Base-by-base conservation (phyloP, 37 sponge, comb jelly and placozoan genomes). In the Hexactinellida sp. region DNA sequence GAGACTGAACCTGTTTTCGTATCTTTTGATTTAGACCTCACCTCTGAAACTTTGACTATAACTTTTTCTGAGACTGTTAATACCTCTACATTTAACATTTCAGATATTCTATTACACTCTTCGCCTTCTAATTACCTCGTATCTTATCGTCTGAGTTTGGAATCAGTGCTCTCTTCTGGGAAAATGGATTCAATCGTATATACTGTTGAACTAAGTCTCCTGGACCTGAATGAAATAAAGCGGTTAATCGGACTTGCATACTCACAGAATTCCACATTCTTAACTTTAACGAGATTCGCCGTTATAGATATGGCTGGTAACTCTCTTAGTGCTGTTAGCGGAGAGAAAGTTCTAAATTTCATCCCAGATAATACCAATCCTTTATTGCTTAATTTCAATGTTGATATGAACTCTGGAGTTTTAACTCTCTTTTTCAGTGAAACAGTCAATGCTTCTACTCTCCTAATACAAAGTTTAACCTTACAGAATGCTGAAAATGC, bases 31-130 rank as follows among this genome's bases (percentile, higher is more conserved):
- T 82, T 95, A 35, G 92, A 95, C 71, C 89, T 95, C 25, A 90
- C 90, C 5, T 87, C 91, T 10, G 94, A 93, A 83, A 54, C 88
- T 24, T 86, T 95, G 32, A 85, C 54, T 19, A 52, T 95, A 38
- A 95, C 94, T 24, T 95, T 93, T 87, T 92, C 91, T 54, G 96
- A 95, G 85, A 90, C 96, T 0, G 92, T 95, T 23, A 54, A 90
- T 86, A 86, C 82, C 54, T 90, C 90, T 25, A 88, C 92, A 16
- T 38, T 92, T 0, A 24, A 76, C 21, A 88, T 92, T 0, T 13
- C 37, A 0, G 85, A 86, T 16, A 55, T 94, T 1, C 86, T 91
- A 21, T 85, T 94, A 19, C 85, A 92, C 0, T 89, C 88, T 34
- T 54, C 38, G 0, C 54, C 87, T 21, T 47, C 85, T 7, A 86